Evolutionary conservation across 2,113 vertebrate species (phyloP), one percentile per base, ranked within the genome.

Genomic region (Neofelis nebulosa): DNA sequence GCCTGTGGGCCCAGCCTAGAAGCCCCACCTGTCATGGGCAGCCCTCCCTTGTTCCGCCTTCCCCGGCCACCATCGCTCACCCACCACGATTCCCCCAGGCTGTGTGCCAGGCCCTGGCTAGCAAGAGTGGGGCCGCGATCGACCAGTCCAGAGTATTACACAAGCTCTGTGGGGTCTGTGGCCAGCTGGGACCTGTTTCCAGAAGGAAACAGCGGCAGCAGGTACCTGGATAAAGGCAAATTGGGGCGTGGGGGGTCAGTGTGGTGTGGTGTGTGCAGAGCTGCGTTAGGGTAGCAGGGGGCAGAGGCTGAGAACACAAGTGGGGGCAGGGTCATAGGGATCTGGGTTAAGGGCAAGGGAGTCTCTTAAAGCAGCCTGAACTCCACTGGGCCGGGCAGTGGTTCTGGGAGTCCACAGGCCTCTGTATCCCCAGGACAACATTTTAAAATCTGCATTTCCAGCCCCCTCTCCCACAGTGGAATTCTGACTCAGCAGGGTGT

Each of bases 221-320:
- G 63, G 41, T 52, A 8, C 9, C 9, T 3, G 21, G 74, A 13
- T 16, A 52, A 29, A 68, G 45, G 38, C 81, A 3, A 13, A 31
- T 7, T 0, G 33, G 16, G 41, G 19, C 5, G 10, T 0, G 15
- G 33, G 18, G 50, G 27, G 15, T 25, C 7, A 33, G 69, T 4
- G 3, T 11, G 11, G 23, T 4, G n/a, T 41, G 41, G 41, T 18
- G 41, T 41, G 12, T 33, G 50, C 82, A 38, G 45, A 80, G 45
- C 29, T 25, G 29, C 45, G 25, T n/a, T 4, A 25, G 8, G 1
- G 11, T 3, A 11, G 52, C 18, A 5, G 38, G 41, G 69, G 57
- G 45, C 87, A 48, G 45, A 69, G 94, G 71, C 27, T 4, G 12
- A 14, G 38, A 71, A 41, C 48, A 33, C n/a, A 55, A 65, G 52